Evolutionary conservation across 2,888 invertebrate species (phyloP), one percentile per base, ranked within the genome.

Genomic region (Monoplex corrugatus): DNA sequence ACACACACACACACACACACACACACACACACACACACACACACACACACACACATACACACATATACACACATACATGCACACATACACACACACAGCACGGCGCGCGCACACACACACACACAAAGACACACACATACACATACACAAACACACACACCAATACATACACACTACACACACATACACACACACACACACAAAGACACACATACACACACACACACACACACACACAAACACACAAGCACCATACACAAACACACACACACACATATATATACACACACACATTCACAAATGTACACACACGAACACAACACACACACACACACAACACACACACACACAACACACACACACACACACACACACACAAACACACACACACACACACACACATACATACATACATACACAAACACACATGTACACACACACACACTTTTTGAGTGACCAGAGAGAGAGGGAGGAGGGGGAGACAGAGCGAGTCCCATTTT

Each of bases 1-100:
- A n/a, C n/a, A 80, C 40, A 80, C 80, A 80, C 8, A 80, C 40
- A 38, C 80, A 80, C 80, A 80, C 80, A 80, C 80, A 80, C 80
- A 40, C 40, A 80, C 80, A 80, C 40, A 40, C 80, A 80, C 8
- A 80, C 40, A 38, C 80, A 80, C 80, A 80, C 80, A 80, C 80
- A 80, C 80, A 40, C 40, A 80, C 80, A 80, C 40, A 40, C 38
- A 80, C 80, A 80, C 80, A 80, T 3, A 38, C 80, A 80, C 80
- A 80, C 80, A 80, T 40, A 80, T 40, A 80, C 40, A 80, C 80
- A 80, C 80, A 80, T 40, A 43, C 80, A 80, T 40, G 40, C 80
- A 80, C 80, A 80, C 40, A n/a, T 1, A 80, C 80, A 38, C 38
- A 80, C 40, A 80, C 38, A 38, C 35, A 80, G 16, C 35, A 38